Conservation (phyloP, 2,113 vertebrate species). For the Lynx canadensis region DNA sequence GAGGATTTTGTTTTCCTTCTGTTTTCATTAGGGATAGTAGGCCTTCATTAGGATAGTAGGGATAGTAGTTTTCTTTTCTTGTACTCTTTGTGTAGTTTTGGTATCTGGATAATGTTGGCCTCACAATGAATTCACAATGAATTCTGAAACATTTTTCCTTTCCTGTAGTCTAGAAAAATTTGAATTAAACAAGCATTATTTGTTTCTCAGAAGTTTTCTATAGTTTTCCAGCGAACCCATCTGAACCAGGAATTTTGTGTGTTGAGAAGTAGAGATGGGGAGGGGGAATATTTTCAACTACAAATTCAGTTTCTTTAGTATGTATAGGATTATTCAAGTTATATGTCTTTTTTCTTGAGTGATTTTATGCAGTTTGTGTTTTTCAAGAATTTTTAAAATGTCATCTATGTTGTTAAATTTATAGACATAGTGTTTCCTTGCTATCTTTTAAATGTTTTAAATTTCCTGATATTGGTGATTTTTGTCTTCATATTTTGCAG, state of each 20-base stretch:
- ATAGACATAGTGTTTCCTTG: not conserved
- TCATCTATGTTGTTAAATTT: not conserved
- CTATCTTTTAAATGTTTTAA: not conserved
- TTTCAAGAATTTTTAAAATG: not conserved
- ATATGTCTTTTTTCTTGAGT: not conserved
- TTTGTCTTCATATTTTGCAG: not conserved
- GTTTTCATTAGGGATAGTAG: not conserved
- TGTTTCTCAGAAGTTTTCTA: slow-evolving; percentile 18
- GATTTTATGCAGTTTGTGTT: not conserved
- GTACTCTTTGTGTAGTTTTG: not conserved
- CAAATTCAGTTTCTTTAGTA: not conserved
- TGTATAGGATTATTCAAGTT: not conserved
- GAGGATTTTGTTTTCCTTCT: not conserved
- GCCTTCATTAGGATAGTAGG: not conserved
- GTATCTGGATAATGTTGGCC: not conserved
- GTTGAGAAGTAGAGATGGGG: not conserved
- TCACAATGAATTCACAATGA: not conserved
- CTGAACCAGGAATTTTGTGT: not conserved
- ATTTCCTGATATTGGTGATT: not conserved
- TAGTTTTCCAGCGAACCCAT: not conserved
- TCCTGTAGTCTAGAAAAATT: not conserved
- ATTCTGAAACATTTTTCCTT: slow-evolving; percentile 16
- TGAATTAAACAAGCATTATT: not conserved
- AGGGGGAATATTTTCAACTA: not conserved
- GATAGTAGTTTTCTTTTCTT: not conserved